A percentile compares a stretch with the other conserved stretches of the same genome.
Conservation (phyloP, 2,797 vertebrate genomes). For the Fratercula arctica region DNA sequence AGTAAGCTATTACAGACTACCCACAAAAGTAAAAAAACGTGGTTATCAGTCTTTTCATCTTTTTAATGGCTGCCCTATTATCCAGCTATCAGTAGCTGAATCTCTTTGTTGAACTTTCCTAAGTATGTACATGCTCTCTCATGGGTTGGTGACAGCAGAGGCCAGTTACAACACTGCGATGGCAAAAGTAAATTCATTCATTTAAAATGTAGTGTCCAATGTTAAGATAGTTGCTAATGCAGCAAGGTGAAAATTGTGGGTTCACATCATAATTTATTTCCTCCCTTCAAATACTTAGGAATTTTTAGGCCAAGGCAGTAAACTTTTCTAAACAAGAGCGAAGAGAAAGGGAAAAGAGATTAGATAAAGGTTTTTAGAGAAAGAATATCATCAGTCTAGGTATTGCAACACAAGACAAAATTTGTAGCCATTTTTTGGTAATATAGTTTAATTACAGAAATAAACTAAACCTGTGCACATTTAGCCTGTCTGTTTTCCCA, state of each 20-base stretch:
- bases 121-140: neutral
- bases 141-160: neutral
- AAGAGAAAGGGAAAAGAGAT: neutral
- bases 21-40: neutral
- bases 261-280: neutral
- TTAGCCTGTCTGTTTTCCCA: neutral
- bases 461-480: neutral
- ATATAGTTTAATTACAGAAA: neutral
- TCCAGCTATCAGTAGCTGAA: neutral
- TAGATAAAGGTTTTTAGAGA: neutral
- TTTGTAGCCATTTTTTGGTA: neutral
- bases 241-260: neutral
- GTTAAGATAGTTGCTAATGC: neutral
- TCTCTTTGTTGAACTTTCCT: slow-evolving; percentile 5
- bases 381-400: neutral
- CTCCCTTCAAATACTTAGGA: neutral
- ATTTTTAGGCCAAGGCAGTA: neutral
- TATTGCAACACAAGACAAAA: neutral
- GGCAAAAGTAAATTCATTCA: neutral
- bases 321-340: neutral
- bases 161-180: neutral
- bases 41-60: neutral
- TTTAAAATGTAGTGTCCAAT: neutral
- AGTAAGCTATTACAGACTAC: slow-evolving; percentile 17
- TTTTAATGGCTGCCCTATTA: slow-evolving; percentile 9